Base-by-base conservation (phyloP, 1,140 invertebrate species). In the Lepidostoma basale region DNA sequence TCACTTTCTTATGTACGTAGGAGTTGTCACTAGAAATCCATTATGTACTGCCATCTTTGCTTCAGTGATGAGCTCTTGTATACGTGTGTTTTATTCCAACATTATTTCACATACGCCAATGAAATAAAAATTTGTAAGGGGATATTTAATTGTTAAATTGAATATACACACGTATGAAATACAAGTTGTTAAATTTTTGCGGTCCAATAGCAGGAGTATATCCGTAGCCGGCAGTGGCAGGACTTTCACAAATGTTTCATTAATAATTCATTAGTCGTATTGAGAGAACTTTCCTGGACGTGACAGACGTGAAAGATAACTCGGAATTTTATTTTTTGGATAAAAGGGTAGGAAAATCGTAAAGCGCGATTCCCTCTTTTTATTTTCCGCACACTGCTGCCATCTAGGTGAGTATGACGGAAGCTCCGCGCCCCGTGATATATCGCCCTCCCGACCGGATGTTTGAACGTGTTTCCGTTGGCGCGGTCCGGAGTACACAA, bases 391-490 rank as follows among this genome's bases (percentile, higher is more conserved):
- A 28, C 40, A 45, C 23, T 44, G 22, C 62, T 39, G 62, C 62
- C 62, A 65, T 65, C 45, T 54, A 65, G 39, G 64, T 59, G 45
- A 60, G 56, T 42, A 62, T 42, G 64, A 54, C 56, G 59, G 36
- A 39, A 47, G 20, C 67, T 67, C n/a, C 36, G 25, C 42, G 67
- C 58, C 36, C 42, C 62, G 67, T 67, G 70, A 73, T 73, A 59
- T 69, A 73, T 73, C 16, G 28, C 63, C 12, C n/a, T n/a, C 47
- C 67, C 63, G 62, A 40, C 23, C 67, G 70, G 70, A 73, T 42
- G 70, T 67, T 69, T 60, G 59, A 69, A 54, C 70, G 68, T 60
- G 62, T 56, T 67, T 73, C 70, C 70, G 70, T 52, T 62, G 36
- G 69, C 59, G 69, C 69, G 42, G 58, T 70, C 64, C 47, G 44